Evolutionary conservation across 2,113 vertebrate species (phyloP).

Genomic region (Phyllopteryx taeniolatus): DNA sequence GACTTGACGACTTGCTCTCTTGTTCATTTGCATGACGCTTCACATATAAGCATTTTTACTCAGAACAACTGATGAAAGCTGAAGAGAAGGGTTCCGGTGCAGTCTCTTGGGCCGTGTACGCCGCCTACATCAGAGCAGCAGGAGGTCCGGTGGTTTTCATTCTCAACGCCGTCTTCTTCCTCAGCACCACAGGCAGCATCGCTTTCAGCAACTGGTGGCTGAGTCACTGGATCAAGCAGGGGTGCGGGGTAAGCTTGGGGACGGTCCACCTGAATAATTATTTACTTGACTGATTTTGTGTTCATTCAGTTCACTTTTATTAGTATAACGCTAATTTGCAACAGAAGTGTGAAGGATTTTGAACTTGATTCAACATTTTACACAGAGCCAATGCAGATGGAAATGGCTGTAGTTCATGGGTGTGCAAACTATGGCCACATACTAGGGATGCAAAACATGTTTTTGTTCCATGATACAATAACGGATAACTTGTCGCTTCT

Average conservation of each 20-base stretch:
- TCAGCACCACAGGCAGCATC: constrained; percentile 75
- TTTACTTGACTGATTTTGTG: background rate
- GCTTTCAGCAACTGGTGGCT: constrained; percentile 82
- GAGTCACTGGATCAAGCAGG: constrained; percentile 79
- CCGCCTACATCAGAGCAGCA: constrained; percentile 77
- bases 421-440: too few species aligned
- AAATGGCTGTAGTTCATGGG: too few species aligned
- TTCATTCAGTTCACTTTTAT: background rate
- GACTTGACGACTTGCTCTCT: background rate
- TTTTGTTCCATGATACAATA: too few species aligned
- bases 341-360: background rate
- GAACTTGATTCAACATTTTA: background rate
- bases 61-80: constrained; percentile 72
- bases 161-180: constrained; percentile 73
- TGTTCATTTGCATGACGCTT: background rate
- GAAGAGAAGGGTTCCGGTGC: constrained; percentile 76
- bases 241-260: constrained; percentile 70
- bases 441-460: too few species aligned
- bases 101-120: constrained; percentile 72
- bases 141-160: constrained; percentile 71
- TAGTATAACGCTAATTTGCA: background rate
- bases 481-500: too few species aligned
- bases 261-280: background rate
- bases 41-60: background rate
- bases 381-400: background rate